Evolutionary conservation across 1,140 invertebrate species (phyloP).

Genomic region (Theocolax elegans): DNA sequence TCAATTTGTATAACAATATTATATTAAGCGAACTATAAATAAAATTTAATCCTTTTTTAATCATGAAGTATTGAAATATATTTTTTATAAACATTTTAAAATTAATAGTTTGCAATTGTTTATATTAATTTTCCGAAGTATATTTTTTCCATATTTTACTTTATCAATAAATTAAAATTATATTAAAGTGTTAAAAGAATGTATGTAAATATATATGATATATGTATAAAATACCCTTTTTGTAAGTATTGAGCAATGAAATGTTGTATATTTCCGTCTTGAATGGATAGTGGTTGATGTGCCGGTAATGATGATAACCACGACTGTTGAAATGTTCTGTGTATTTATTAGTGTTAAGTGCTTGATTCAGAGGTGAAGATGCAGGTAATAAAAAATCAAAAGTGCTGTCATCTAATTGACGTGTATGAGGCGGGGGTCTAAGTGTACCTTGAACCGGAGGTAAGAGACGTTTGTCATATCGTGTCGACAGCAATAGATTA

Average conservation of each 20-base stretch:
- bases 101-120: too few species aligned
- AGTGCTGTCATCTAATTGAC: constrained; percentile 62
- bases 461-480: constrained; percentile 88
- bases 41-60: too few species aligned
- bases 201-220: too few species aligned
- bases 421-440: constrained; percentile 63
- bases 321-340: constrained; percentile 56
- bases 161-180: too few species aligned
- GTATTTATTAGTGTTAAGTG: constrained; percentile 53
- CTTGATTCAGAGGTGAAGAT: constrained; percentile 25
- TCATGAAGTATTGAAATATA: too few species aligned
- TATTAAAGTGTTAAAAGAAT: too few species aligned
- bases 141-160: too few species aligned
- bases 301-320: constrained; percentile 57
- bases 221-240: constrained; percentile 63
- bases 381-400: constrained; percentile 45
- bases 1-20: too few species aligned
- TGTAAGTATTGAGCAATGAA: constrained; percentile 64
- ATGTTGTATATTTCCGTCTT: constrained; percentile 65
- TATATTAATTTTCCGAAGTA: too few species aligned
- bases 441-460: constrained; percentile 84
- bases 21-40: too few species aligned
- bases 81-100: too few species aligned
- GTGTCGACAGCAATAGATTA: constrained; percentile 80
- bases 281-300: constrained; percentile 48